phyloP scores from a whole-genome alignment of 2,797 vertebrate genomes.

The Melanotaenia trifasciata region DNA sequence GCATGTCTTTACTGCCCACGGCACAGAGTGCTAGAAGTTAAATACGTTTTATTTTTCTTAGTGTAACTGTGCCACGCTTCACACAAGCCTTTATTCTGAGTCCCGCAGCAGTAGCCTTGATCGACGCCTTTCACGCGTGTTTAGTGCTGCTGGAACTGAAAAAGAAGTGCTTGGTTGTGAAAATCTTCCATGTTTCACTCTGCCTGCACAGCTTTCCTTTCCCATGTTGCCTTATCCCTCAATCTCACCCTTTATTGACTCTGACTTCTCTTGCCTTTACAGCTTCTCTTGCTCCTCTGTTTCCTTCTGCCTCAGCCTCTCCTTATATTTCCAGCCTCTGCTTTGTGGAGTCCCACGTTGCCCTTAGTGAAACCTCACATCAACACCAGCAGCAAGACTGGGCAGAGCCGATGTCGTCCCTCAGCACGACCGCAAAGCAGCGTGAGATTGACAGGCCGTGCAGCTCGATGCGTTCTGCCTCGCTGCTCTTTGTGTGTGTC shows the following conservation, averaged over 20 bases:
- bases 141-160: conserved; percentile 43
- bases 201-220: conserved; percentile 21
- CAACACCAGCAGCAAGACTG: conserved; percentile 63
- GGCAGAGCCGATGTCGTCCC: conserved; percentile 53
- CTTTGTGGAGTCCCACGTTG: conserved; percentile 30
- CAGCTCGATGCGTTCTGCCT: conserved; percentile 63
- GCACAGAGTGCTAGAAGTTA: conserved; percentile 19
- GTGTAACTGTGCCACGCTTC: conserved; percentile 34
- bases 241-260: background rate
- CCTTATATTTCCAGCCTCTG: conserved; percentile 14
- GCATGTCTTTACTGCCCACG: conserved; percentile 54
- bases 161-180: conserved; percentile 42
- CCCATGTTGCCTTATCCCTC: background rate
- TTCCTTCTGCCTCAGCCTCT: conserved; percentile 6
- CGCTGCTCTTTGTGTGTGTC: conserved; percentile 56
- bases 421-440: conserved; percentile 66
- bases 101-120: conserved; percentile 32
- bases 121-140: conserved; percentile 48
- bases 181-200: conserved; percentile 34
- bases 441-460: conserved; percentile 67
- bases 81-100: conserved; percentile 31
- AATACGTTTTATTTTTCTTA: conserved; percentile 47
- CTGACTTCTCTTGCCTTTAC: conserved; percentile 9
- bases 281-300: conserved; percentile 4
- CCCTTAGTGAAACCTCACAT: conserved; percentile 55